phyloP scores from a whole-genome alignment of 92 coral and sea anemone species.

The Epizoanthus fatuus region DNA sequence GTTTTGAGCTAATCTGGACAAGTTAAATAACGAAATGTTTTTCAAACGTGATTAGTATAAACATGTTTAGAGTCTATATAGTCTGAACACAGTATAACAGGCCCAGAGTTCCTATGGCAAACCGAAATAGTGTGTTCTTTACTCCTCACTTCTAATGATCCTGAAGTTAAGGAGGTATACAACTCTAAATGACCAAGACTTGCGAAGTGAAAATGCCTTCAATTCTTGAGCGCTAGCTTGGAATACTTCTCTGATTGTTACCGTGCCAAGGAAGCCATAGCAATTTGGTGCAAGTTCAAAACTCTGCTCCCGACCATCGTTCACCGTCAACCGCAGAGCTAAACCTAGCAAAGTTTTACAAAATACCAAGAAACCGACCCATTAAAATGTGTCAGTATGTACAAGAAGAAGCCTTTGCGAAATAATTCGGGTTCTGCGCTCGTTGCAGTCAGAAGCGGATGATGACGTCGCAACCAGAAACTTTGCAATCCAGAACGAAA shows the following conservation, averaged over 20 bases:
- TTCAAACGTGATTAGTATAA: no score
- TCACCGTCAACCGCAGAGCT: slow-evolving; percentile 11
- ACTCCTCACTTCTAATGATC: slow-evolving; percentile 23
- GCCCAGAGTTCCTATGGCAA: slow-evolving; percentile 41
- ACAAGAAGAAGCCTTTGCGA: slow-evolving; percentile 3
- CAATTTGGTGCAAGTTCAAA: slow-evolving; percentile 20
- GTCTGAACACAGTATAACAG: not conserved
- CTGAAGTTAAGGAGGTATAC: slow-evolving; percentile 7
- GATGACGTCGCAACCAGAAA: not conserved
- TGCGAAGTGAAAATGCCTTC: not conserved
- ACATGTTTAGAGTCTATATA: no score
- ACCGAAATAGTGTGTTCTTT: slow-evolving; percentile 6
- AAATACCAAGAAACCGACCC: not conserved
- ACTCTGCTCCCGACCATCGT: not conserved
- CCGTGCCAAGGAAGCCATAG: slow-evolving; percentile 28
- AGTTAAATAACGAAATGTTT: no score
- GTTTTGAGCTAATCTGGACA: no score
- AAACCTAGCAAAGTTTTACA: not conserved
- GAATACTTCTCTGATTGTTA: slow-evolving; percentile 26
- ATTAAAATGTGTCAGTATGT: not conserved
- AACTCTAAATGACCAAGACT: not conserved
- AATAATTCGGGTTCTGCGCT: not conserved
- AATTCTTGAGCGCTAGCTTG: slow-evolving; percentile 8
- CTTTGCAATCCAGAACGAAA: not conserved
- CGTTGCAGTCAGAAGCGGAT: not conserved